Base-by-base conservation (phyloP, 2,797 vertebrate species). In the Poecilia wingei region DNA sequence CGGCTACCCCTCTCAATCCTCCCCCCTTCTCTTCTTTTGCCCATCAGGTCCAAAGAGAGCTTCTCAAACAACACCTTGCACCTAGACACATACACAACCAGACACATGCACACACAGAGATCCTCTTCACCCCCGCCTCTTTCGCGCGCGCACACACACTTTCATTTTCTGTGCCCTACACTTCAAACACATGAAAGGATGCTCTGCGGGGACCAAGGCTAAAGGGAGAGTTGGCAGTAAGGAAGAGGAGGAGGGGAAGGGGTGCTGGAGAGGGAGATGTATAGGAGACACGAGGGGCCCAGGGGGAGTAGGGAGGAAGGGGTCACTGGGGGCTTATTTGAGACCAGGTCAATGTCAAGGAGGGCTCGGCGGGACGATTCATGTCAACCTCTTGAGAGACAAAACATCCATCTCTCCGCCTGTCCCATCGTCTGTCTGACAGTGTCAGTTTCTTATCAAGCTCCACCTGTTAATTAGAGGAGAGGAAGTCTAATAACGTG, bases 141-240 rank as follows among this genome's bases (percentile, higher is more conserved):
- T 89, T 84, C 88, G 82, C 77, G 74, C 88, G 90, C 89, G 88
- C 89, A 89, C 89, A 89, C 91, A 93, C 89, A 91, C 95, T 95
- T 96, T 96, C 94, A 96, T 96, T 96, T 95, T 94, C 93, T 92
- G 92, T 93, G 90, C 91, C 93, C 95, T 91, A 86, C 94, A 95
- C 95, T 96, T 96, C 95, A 96, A 96, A 96, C 94, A 95, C 94
- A 95, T 96, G 95, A 96, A 96, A 96, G 95, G 93, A 92, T 91
- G 93, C 94, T 96, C 94, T 93, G 93, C 90, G 57, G 96, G 94
- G 95, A 96, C 93, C 91, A 88, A 86, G 94, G 92, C 93, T 88
- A 94, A 95, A 93, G 90, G 90, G 91, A 91, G 90, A 87, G 89
- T 87, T 87, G 89, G 88, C 86, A 87, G 85, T 82, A 79, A 81